Evolutionary conservation across 2,888 invertebrate genomes (phyloP), one percentile per base, ranked within the genome.

Genomic region (Meghimatium bilineatum): DNA sequence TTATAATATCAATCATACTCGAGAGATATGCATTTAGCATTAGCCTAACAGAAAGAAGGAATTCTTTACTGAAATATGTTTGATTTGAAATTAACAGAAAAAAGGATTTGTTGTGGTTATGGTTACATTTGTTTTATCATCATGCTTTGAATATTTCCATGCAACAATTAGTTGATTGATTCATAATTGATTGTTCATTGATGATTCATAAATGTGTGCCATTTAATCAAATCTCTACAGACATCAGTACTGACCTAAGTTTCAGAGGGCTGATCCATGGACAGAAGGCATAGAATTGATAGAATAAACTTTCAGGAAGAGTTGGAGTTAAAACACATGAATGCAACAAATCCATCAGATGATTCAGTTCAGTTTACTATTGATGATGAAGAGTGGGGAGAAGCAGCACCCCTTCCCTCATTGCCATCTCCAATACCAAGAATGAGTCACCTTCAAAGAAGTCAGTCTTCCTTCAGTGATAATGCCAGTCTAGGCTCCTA

Each of bases 181-280:
- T 44, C 44, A 44, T 44, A 12, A 44, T 44, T 44, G 44, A 44
- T 44, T 44, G 5, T n/a, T n/a, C n/a, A n/a, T n/a, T n/a, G n/a
- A n/a, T n/a, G n/a, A n/a, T n/a, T n/a, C n/a, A n/a, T 44, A 44
- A 12, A 44, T n/a, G 44, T 44, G 26, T 17, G 52, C 17, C 20
- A 74, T 74, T 52, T 32, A 71, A 23, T 38, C n/a, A 26, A 71
- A 36, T 34, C 20, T 69, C 36, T 38, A 38, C 74, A 74, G 72
- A 72, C 17, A 74, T 74, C 36, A 29, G n/a, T 49, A 17, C 23
- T 29, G 26, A 74, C 38, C 29, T 74, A 29, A 32, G 32, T 52
- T 52, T 52, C 52, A 49, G 32, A 52, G 3, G 17, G 29, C 49
- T 49, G 0, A n/a, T 49, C 29, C 52, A 74, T 74, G 74, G 74